Conservation (phyloP, 2,113 vertebrate genomes). For the Cyrtonyx montezumae region DNA sequence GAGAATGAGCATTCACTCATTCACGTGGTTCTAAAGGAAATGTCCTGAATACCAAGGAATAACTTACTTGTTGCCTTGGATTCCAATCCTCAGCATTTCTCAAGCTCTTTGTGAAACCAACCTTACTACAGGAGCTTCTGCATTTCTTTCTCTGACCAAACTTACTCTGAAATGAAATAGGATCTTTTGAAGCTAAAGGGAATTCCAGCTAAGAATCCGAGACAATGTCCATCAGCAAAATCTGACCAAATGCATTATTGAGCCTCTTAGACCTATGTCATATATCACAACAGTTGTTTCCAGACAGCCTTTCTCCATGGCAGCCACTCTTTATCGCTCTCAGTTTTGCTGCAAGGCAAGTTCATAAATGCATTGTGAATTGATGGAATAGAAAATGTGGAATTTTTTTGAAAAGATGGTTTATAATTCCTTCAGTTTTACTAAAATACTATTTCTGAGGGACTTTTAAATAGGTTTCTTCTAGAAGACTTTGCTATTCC, state of each 20-base stretch:
- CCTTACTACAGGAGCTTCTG: neutral
- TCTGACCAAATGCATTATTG: neutral
- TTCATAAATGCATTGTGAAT: slow-evolving; percentile 35
- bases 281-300: slow-evolving; percentile 19
- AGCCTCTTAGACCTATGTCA: neutral
- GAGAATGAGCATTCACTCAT: neutral
- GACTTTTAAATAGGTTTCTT: neutral
- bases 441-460: neutral
- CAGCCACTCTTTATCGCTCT: neutral
- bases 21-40: neutral
- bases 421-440: neutral
- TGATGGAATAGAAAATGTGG: neutral
- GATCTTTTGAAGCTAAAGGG: neutral
- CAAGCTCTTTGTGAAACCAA: neutral
- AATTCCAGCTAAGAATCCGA: slow-evolving; percentile 14
- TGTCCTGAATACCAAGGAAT: neutral
- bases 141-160: neutral
- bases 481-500: neutral
- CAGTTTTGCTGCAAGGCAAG: neutral
- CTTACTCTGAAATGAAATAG: neutral
- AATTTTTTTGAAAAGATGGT: accelerated
- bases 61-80: neutral
- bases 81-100: neutral
- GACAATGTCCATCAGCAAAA: slow-evolving; percentile 17
- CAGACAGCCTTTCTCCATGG: neutral